Evolutionary conservation across 1,140 invertebrate species (phyloP), one percentile per base, ranked within the genome.

Genomic region (Cydia fagiglandana): DNA sequence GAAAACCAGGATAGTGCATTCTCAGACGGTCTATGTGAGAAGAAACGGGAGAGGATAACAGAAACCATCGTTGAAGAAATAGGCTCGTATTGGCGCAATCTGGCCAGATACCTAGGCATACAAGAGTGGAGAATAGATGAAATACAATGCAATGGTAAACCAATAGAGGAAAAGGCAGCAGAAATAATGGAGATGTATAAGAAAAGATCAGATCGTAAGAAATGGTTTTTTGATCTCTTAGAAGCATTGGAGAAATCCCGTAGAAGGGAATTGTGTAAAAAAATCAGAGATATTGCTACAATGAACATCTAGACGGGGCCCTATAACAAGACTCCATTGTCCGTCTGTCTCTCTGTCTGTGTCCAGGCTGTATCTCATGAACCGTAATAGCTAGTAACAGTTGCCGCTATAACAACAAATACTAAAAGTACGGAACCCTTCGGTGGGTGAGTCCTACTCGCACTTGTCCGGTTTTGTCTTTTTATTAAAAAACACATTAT

Each of bases 61-160:
- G 78, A 88, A 77, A 85, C 81, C 64, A 79, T 93, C 3, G 75
- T 81, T 61, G 88, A 93, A 80, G 88, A 92, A 83, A 85, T 95
- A 75, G 94, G 94, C 20, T 88, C 81, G 73, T 86, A 86, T 75
- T 95, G 94, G 94, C 89, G 90, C 81, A 92, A 94, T 47, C 84
- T 95, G 17, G 93, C 89, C 12, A 92, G 94, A 90, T 85, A 89
- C 82, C 84, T 95, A 34, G 86, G 89, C 76, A 83, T 94, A 9
- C 87, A 84, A 76, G 94, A 95, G 91, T 81, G 79, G 76, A 80
- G 88, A 75, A 94, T 95, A 73, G 93, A 94, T 80, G 83, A 89
- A 20, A 92, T 94, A 75, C 88, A 94, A 75, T 78, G 50, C 4
- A 86, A 90, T 74, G 79, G 83, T 38, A 77, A 77, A 41, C 77